Base-by-base conservation (phyloP, 2,888 invertebrate species). In the Panopea generosa region DNA sequence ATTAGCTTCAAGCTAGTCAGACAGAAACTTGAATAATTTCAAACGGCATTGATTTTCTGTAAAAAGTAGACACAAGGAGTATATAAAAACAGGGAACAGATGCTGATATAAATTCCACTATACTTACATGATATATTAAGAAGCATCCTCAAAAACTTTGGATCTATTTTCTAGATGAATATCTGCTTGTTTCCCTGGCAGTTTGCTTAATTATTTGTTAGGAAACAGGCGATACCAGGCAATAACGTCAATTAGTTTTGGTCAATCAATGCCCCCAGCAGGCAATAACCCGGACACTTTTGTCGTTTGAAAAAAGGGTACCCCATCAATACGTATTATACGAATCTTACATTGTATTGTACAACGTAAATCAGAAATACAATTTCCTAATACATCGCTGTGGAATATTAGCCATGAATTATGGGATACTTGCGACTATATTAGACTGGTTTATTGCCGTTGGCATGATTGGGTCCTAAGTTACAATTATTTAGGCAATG, bases 351-450 rank as follows among this genome's bases (percentile, higher is more conserved):
- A 14, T 45, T 29, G 26, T 26, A 24, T 40, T 16, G 9, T 22
- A 47, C 24, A 45, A 33, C 26, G 29, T 72, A 72, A 60, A 72
- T 72, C 65, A 72, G 49, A 53, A 63, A 52, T 55, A 67, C 62
- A 57, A 68, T 68, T 69, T 68, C 65, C 69, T 60, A 38, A 53
- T 47, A 55, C 63, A 66, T 55, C 16, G 55, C 20, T 49, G 40
- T 45, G 66, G 56, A 65, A 61, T 76, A 76, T 70, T 56, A 66
- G 56, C 52, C 43, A 61, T 49, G 55, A 76, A 66, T 76, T 76
- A 76, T 70, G 69, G 56, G 66, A 68, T 26, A n/a, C 49, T 26
- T 52, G 55, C 68, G 52, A 57, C 61, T 47, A 63, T 74, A 60
- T 49, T 59, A 71, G 63, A 65, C 71, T 65, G 45, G 52, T 71